Evolutionary conservation across 2,797 vertebrate species (phyloP).

Genomic region (Takifugu ocellatus): DNA sequence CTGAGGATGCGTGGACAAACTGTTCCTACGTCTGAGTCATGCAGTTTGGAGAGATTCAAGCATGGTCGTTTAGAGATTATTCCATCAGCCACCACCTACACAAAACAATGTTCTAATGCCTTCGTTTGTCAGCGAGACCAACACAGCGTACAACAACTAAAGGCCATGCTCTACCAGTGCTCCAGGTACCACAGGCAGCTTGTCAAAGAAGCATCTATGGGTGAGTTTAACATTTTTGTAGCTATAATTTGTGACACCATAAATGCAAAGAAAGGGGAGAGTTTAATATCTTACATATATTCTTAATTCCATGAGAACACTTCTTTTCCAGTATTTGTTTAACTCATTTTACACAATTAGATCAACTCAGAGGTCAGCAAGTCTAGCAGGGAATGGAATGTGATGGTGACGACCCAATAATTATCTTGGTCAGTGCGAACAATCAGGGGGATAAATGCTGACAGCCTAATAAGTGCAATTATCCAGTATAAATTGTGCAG

Average conservation of each 20-base stretch:
- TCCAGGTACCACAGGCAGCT: slow-evolving; percentile 90
- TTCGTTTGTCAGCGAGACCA: slow-evolving; percentile 78
- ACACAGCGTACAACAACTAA: slow-evolving; percentile 79
- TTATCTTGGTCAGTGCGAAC: too few species aligned
- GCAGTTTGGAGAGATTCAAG: slow-evolving; percentile 93
- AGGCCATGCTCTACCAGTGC: slow-evolving; percentile 80
- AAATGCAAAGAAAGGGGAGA: too few species aligned
- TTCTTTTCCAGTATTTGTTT: too few species aligned
- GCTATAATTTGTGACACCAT: not conserved
- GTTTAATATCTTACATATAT: too few species aligned
- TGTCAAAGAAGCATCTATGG: slow-evolving; percentile 95
- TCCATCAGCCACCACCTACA: slow-evolving; percentile 83
- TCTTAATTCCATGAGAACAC: too few species aligned
- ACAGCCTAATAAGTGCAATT: too few species aligned
- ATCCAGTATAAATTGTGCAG: too few species aligned
- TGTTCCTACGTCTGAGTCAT: slow-evolving; percentile 91
- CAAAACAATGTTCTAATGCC: slow-evolving; percentile 83
- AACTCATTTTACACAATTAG: too few species aligned
- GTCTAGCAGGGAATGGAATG: too few species aligned
- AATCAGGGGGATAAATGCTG: too few species aligned
- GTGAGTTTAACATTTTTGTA: slow-evolving; percentile 33
- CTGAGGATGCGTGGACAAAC: slow-evolving; percentile 86
- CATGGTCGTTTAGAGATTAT: slow-evolving; percentile 95
- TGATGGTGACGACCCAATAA: too few species aligned
- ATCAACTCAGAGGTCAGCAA: too few species aligned